A percentile compares a stretch with the other conserved stretches of the same genome.
Conservation (phyloP, 2,797 vertebrate genomes). For the Spinibarbus caldwelli region DNA sequence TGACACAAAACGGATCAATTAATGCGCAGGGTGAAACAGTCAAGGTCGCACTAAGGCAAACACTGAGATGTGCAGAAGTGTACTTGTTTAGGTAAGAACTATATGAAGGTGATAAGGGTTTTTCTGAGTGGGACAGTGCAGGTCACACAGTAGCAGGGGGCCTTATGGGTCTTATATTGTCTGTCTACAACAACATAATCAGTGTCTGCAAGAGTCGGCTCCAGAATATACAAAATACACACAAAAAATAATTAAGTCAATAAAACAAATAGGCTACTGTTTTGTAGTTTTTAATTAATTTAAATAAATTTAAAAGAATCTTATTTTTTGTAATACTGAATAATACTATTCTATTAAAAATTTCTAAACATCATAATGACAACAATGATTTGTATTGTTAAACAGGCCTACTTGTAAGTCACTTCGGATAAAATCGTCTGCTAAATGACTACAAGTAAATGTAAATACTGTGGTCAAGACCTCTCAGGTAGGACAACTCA, state of each 20-base stretch:
- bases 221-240: no score
- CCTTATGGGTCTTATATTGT: neutral
- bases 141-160: conserved; percentile 30
- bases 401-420: no score
- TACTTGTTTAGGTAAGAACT: conserved; percentile 35
- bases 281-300: no score
- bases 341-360: no score
- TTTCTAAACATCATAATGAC: neutral
- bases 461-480: neutral
- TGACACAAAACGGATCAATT: neutral
- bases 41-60: neutral
- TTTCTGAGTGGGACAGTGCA: neutral
- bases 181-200: conserved; percentile 3
- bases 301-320: no score
- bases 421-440: neutral
- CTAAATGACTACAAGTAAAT: no score
- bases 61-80: neutral
- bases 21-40: neutral
- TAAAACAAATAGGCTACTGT: neutral
- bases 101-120: conserved; percentile 22
- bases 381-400: no score
- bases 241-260: neutral
- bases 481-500: neutral
- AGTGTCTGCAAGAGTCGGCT: neutral
- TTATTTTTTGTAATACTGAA: neutral